These are phyloP conservation scores for Oryzias woworae DNA, from an alignment of 2,113 vertebrate genomes.

Conservation along the genomic window DNA sequence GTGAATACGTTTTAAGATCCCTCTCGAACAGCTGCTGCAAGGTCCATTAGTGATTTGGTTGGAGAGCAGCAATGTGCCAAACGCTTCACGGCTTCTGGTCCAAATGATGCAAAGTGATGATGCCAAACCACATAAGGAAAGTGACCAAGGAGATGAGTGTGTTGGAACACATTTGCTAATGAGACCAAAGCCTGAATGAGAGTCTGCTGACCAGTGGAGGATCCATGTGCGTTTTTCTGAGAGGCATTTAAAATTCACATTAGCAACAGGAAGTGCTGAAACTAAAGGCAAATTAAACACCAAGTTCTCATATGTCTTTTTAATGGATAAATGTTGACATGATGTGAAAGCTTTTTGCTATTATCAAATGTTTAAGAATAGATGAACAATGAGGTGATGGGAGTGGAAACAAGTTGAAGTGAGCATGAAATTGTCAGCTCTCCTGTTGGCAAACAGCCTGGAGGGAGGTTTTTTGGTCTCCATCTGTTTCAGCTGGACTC, in stretches of 20 bases:
- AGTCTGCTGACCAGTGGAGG: conserved; percentile 26
- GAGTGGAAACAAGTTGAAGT: conserved; percentile 4
- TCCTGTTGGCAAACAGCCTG: conserved; percentile 22
- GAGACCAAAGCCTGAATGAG: conserved; percentile 14
- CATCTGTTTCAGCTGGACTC: conserved; percentile 19
- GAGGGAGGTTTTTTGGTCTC: conserved; percentile 28
- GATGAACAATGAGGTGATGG: conserved; percentile 5
- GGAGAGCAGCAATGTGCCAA: conserved; percentile 49
- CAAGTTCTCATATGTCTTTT: too few relatives aligned
- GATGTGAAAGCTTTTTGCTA: too few relatives aligned
- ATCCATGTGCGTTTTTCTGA: too few relatives aligned
- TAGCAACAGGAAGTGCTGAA: too few relatives aligned
- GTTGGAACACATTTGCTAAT: neutral
- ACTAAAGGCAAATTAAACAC: too few relatives aligned
- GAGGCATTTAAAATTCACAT: too few relatives aligned
- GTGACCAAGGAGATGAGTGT: conserved; percentile 1
- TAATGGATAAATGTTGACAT: too few relatives aligned
- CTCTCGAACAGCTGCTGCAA: conserved; percentile 66
- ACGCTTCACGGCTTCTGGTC: conserved; percentile 59
- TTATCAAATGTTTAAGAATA: too few relatives aligned
- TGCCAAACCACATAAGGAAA: conserved; percentile 20
- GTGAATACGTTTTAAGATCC: conserved; percentile 60
- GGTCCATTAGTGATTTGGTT: conserved; percentile 61
- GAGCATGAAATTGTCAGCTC: conserved; percentile 49
- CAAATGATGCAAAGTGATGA: conserved; percentile 50